These are phyloP conservation scores for Stomatorhinus ivindoensis DNA, from an alignment of 2,113 vertebrate genomes.

Conservation along the genomic window DNA sequence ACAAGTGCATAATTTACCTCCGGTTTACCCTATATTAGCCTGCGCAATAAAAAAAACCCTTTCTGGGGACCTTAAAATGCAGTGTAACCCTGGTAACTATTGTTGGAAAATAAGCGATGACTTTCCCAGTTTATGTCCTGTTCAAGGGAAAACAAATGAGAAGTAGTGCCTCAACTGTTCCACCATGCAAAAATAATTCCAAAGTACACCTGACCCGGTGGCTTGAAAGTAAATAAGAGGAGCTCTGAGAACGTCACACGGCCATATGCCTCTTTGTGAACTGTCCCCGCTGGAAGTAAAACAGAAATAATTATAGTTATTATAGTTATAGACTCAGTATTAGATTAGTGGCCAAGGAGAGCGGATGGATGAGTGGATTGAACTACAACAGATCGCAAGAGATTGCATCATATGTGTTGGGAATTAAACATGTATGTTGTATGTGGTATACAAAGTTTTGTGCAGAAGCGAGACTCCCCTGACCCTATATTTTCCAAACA, in stretches of 20 bases:
- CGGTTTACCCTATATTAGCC: slow-evolving; percentile 50
- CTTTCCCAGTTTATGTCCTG: slow-evolving; percentile 37
- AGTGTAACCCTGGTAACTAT: slow-evolving; percentile 48
- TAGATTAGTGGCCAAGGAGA: neutral
- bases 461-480: neutral
- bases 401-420: neutral
- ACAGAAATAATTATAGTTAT: neutral
- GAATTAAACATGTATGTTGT: neutral
- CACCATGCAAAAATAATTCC: slow-evolving; percentile 37
- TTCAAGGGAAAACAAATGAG: slow-evolving; percentile 40
- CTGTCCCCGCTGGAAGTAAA: neutral
- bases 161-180: slow-evolving; percentile 28
- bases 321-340: too few relatives aligned
- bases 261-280: slow-evolving; percentile 22
- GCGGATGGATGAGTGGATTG: neutral
- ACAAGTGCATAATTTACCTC: slow-evolving; percentile 64
- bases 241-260: slow-evolving; percentile 13
- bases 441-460: neutral
- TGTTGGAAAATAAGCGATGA: slow-evolving; percentile 38
- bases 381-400: neutral
- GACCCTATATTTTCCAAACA: neutral
- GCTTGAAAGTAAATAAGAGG: slow-evolving; percentile 20
- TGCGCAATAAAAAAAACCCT: slow-evolving; percentile 46
- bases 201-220: slow-evolving; percentile 39
- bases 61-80: slow-evolving; percentile 43